Conservation (phyloP, 2,797 vertebrate species). For the Fringilla coelebs region DNA sequence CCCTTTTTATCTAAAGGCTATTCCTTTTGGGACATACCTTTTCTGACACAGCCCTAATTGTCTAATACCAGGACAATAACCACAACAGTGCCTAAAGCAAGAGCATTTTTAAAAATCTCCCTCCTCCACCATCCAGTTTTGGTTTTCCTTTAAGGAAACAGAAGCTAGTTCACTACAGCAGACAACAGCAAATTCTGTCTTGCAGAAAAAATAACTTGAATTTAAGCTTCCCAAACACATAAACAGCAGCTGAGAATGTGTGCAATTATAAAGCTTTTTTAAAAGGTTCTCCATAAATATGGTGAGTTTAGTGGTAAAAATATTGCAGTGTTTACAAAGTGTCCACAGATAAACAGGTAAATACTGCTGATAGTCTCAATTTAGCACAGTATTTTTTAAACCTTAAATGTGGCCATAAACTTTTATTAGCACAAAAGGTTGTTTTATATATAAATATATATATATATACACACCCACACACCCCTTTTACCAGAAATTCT, state of each 20-base stretch:
- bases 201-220: neutral
- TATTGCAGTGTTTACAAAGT: neutral
- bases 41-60: neutral
- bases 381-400: neutral
- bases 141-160: neutral
- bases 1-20: neutral
- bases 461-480: accelerated
- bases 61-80: neutral
- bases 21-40: neutral
- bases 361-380: neutral
- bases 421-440: neutral
- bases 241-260: neutral
- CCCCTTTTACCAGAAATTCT: neutral
- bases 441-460: neutral
- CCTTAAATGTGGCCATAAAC: neutral
- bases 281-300: neutral
- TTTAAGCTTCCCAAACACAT: neutral
- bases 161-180: neutral
- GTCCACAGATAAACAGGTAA: conserved; percentile 14
- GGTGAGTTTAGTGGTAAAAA: neutral
- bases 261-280: neutral
- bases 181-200: neutral
- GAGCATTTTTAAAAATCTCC: neutral
- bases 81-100: neutral
- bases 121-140: neutral